Conservation (phyloP, 2,888 invertebrate genomes). For the Monochamus alternatus region DNA sequence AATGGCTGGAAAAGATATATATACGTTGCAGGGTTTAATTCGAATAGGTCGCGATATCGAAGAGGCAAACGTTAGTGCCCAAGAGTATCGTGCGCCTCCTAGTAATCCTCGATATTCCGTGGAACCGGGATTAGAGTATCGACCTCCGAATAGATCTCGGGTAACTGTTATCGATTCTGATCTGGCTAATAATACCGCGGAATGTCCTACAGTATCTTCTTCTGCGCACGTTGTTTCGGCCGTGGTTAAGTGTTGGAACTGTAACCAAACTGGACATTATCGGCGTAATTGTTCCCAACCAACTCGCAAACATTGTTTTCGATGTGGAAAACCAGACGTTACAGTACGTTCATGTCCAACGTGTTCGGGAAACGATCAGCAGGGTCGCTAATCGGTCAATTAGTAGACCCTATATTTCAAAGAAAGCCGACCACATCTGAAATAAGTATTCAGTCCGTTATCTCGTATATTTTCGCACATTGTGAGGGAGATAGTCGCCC, state of each 20-base stretch:
- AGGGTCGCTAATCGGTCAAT: slow-evolving; percentile 15
- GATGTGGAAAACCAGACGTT: slow-evolving; percentile 25
- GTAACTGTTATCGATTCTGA: neutral
- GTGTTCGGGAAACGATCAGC: slow-evolving; percentile 33
- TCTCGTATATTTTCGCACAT: slow-evolving; percentile 14
- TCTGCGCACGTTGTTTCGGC: neutral
- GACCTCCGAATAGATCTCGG: neutral
- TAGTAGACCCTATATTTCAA: slow-evolving; percentile 1
- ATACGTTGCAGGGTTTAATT: neutral
- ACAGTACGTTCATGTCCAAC: slow-evolving; percentile 15
- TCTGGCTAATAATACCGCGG: neutral
- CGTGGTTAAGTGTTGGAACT: slow-evolving; percentile 12
- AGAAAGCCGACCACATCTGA: neutral
- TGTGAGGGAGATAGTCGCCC: slow-evolving; percentile 32
- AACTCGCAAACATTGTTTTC: slow-evolving; percentile 19
- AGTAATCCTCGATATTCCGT: slow-evolving; percentile 20
- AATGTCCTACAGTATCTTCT: neutral
- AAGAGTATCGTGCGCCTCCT: slow-evolving; percentile 15
- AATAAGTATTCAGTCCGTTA: slow-evolving; percentile 13
- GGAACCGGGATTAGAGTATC: slow-evolving; percentile 12
- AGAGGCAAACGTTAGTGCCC: slow-evolving; percentile 4
- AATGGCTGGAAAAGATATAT: neutral
- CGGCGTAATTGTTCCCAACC: slow-evolving; percentile 8
- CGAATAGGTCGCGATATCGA: slow-evolving; percentile 19
- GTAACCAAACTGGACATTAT: slow-evolving; percentile 19